These are phyloP conservation scores for Oreotragus oreotragus DNA, from an alignment of 2,113 vertebrate species.

Conservation along the genomic window DNA sequence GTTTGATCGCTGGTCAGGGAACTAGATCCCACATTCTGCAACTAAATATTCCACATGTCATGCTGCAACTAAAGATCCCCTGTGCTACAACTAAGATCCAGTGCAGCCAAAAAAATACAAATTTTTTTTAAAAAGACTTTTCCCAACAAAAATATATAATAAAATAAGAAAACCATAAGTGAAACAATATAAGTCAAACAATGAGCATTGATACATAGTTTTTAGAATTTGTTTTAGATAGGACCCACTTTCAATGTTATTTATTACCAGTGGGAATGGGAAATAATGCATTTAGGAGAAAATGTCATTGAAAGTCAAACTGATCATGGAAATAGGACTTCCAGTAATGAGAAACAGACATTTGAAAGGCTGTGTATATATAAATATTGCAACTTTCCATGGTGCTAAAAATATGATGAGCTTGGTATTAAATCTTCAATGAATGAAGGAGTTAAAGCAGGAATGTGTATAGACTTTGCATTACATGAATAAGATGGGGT, in stretches of 20 bases:
- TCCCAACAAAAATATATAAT: neutral
- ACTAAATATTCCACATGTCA: neutral
- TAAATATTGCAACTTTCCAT: neutral
- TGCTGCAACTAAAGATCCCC: neutral
- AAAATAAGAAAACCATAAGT: neutral
- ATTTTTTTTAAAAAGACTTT: neutral
- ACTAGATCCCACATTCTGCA: accelerated
- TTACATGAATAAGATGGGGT: neutral
- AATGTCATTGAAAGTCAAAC: neutral
- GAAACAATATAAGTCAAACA: neutral
- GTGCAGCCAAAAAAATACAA: neutral
- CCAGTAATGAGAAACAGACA: neutral
- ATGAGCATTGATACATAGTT: neutral
- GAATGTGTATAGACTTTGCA: neutral
- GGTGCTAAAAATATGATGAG: neutral
- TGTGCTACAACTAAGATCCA: neutral
- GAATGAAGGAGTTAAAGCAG: neutral
- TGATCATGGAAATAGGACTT: neutral
- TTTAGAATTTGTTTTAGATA: neutral
- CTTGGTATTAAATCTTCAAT: neutral
- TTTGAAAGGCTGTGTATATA: neutral
- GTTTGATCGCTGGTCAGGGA: neutral
- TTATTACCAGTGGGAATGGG: neutral
- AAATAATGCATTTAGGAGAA: neutral
- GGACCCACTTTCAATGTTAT: neutral